A percentile compares a stretch with the other conserved stretches of the same genome.
Conservation (phyloP, 2,113 vertebrate species). For the Vanacampus margaritifer region DNA sequence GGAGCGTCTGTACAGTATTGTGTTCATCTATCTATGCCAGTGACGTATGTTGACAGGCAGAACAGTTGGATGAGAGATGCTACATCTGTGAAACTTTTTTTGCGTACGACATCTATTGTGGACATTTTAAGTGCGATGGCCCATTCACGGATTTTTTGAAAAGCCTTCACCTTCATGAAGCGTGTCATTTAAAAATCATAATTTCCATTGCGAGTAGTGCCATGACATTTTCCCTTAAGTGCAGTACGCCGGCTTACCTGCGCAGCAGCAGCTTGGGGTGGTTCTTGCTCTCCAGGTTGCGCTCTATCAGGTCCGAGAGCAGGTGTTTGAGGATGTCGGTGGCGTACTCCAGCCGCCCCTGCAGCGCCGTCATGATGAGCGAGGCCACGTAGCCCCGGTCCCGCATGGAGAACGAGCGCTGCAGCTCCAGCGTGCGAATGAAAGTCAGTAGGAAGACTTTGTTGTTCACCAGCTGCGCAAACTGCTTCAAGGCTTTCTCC, state of each 20-base stretch:
- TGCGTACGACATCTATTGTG: no score
- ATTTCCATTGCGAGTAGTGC: not conserved
- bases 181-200: not conserved
- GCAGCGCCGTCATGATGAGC: constrained; percentile 95
- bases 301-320: constrained; percentile 92
- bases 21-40: no score
- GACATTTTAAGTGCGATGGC: no score
- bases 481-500: constrained; percentile 96
- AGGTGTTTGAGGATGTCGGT: constrained; percentile 96
- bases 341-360: constrained; percentile 91
- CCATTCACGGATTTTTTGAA: no score
- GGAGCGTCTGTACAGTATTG: no score
- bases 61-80: no score
- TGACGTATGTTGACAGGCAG: no score
- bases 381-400: constrained; percentile 96
- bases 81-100: no score
- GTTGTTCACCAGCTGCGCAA: constrained; percentile 96
- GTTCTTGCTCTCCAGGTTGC: constrained; percentile 98
- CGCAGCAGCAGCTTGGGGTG: constrained; percentile 95
- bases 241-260: constrained; percentile 71
- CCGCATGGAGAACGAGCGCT: constrained; percentile 98
- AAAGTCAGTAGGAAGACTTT: constrained; percentile 95
- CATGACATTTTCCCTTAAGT: not conserved
- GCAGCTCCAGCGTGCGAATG: constrained; percentile 92
- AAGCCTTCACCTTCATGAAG: no score